These are phyloP conservation scores for Luperina nickerlii DNA, from an alignment of 2,888 invertebrate species.

Conservation along the genomic window DNA sequence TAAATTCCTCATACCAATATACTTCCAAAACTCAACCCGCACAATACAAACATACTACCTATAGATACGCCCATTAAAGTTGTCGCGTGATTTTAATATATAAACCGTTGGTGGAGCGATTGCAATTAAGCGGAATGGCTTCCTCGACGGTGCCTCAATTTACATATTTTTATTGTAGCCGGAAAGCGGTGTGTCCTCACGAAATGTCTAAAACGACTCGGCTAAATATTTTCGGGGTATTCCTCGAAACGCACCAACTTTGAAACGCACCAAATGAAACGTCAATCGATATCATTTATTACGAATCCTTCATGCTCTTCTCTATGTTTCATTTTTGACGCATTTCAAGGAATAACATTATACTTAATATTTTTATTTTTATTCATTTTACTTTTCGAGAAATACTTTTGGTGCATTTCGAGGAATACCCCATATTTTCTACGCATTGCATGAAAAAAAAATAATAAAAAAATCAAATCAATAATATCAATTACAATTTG, in stretches of 20 bases:
- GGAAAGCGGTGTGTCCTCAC: conserved; percentile 68
- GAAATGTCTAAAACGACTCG: conserved; percentile 63
- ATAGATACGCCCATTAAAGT: conserved; percentile 69
- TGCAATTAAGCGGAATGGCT: conserved; percentile 77
- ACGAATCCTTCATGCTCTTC: too few species aligned
- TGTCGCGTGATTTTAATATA: conserved; percentile 77
- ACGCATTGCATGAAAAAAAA: conserved; percentile 43
- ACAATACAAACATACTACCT: conserved; percentile 38
- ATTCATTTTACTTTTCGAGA: too few species aligned
- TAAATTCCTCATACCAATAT: conserved; percentile 20
- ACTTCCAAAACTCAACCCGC: conserved; percentile 13
- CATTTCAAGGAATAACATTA: too few species aligned
- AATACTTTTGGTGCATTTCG: too few species aligned
- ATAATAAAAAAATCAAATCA: too few species aligned
- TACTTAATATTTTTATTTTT: too few species aligned
- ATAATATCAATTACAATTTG: conserved; percentile 19
- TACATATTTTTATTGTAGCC: conserved; percentile 71
- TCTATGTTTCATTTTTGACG: too few species aligned
- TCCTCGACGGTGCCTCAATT: conserved; percentile 67
- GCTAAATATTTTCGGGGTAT: conserved; percentile 57
- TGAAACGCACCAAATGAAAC: too few species aligned
- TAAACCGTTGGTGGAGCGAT: conserved; percentile 67
- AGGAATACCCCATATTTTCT: conserved; percentile 47
- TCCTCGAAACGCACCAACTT: too few species aligned
- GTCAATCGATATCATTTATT: too few species aligned